Percentiles rank a stretch among this genome's conserved stretches.
Evolutionary conservation across 2,113 vertebrate genomes (phyloP).

Genomic region (Tursiops truncatus): DNA sequence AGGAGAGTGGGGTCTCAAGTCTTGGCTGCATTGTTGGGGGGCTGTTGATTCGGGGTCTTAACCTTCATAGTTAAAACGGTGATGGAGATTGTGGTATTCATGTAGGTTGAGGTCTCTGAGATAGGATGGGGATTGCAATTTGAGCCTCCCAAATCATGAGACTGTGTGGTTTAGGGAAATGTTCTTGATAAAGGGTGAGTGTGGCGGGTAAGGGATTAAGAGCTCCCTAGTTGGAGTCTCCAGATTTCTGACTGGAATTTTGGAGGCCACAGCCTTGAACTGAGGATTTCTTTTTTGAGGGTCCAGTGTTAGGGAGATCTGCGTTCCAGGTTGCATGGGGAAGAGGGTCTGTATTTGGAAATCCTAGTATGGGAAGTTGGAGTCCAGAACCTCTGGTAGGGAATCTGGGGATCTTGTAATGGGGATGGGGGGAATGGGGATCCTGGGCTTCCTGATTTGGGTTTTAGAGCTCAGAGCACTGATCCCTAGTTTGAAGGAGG

Average conservation of each 20-base stretch:
- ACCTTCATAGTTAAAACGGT: not conserved
- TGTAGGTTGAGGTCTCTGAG: not conserved
- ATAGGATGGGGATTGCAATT: not conserved
- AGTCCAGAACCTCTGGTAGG: not conserved
- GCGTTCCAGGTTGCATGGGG: not conserved
- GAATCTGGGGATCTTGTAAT: not conserved
- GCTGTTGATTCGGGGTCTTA: not conserved
- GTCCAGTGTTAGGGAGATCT: not conserved
- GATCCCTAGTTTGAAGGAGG: not conserved
- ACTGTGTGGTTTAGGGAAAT: not conserved
- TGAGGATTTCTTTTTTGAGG: not conserved
- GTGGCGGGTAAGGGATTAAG: not conserved
- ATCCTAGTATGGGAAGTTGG: not conserved
- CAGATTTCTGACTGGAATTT: not conserved
- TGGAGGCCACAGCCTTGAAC: not conserved
- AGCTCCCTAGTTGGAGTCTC: not conserved
- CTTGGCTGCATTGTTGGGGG: not conserved
- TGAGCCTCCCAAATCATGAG: not conserved
- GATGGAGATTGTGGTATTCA: not conserved
- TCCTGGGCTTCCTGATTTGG: not conserved
- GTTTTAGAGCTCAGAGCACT: not conserved
- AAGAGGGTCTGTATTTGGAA: not conserved
- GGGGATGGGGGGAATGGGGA: rapidly evolving
- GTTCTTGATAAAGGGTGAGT: not conserved
- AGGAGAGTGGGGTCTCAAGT: not conserved